Evolutionary conservation across 1,140 invertebrate genomes (phyloP), one percentile per base, ranked within the genome.

Genomic region (Physella acuta): DNA sequence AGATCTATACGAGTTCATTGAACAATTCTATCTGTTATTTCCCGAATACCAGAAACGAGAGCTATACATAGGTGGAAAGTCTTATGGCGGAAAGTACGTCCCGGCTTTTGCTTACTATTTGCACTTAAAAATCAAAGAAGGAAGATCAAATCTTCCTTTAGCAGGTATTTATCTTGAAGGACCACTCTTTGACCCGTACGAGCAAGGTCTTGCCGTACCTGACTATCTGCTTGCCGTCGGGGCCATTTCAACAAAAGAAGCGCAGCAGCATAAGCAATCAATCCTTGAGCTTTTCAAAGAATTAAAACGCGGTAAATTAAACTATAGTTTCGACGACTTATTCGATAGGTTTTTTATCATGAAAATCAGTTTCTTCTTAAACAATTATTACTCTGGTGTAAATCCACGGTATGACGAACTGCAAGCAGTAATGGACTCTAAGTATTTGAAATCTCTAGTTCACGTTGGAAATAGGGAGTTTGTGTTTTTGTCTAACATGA

Each of bases 71-170:
- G 84, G 84, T 56, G 85, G 86, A 34, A 64, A 82, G 75, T 82
- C 81, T n/a, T 79, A 83, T 78, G 79, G 78, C 72, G 85, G 86
- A 2, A 88, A 88, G 71, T 94, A 93, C 86, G 89, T 94, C 0
- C 92, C 93, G 20, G 89, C 92, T 0, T 78, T 93, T 14, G 89
- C 89, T 0, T 89, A 92, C 78, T 89, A 90, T 24, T 93, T 94
- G 55, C 90, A 93, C 78, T 86, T 87, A 72, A 87, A 90, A 34
- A 76, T 77, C 39, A 39, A 59, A 51, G 68, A 60, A 20, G 63
- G 63, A 1, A 72, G 75, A n/a, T 49, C 76, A 1, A 74, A 76
- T 28, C 81, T 86, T 14, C 65, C 52, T 1, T 36, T 68, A 30
- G 28, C 52, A 26, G 65, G 65, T 20, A 68, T 68, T 14, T 68